These are phyloP conservation scores for Lepidurus couesii DNA, from an alignment of 1,140 invertebrate genomes.

Conservation along the genomic window DNA sequence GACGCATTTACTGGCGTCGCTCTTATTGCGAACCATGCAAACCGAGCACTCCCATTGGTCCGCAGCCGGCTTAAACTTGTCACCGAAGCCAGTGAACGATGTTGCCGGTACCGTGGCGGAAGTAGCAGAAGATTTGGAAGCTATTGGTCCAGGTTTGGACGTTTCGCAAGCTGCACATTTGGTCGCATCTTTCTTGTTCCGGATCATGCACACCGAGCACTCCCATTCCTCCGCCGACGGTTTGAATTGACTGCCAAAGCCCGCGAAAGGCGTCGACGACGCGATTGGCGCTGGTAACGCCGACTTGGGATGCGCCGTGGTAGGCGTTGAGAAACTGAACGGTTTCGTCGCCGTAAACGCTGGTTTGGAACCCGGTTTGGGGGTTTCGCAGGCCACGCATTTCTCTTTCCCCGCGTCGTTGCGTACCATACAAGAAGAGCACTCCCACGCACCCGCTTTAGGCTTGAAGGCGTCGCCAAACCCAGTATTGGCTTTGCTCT, in stretches of 20 bases:
- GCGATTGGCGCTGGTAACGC: slow-evolving; percentile 7
- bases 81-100: slow-evolving; percentile 44
- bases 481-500: slow-evolving; percentile 38
- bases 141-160: slow-evolving; percentile 51
- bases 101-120: too few relatives aligned
- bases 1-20: slow-evolving; percentile 52
- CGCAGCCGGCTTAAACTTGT: slow-evolving; percentile 51
- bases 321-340: slow-evolving; percentile 40
- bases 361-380: slow-evolving; percentile 45
- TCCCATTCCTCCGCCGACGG: slow-evolving; percentile 54
- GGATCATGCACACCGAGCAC: slow-evolving; percentile 58
- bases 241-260: slow-evolving; percentile 55
- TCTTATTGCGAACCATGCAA: slow-evolving; percentile 60
- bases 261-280: slow-evolving; percentile 25
- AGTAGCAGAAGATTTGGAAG: slow-evolving; percentile 31
- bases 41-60: slow-evolving; percentile 59
- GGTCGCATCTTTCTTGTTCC: slow-evolving; percentile 51
- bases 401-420: slow-evolving; percentile 51
- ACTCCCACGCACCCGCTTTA: slow-evolving; percentile 53
- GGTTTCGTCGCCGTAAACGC: slow-evolving; percentile 38
- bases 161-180: slow-evolving; percentile 61
- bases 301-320: slow-evolving; percentile 19
- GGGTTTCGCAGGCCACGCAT: slow-evolving; percentile 52
- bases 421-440: slow-evolving; percentile 54
- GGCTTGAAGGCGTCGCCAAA: slow-evolving; percentile 51